phyloP scores from a whole-genome alignment of 2,113 vertebrate genomes.

The Elachura formosa region DNA sequence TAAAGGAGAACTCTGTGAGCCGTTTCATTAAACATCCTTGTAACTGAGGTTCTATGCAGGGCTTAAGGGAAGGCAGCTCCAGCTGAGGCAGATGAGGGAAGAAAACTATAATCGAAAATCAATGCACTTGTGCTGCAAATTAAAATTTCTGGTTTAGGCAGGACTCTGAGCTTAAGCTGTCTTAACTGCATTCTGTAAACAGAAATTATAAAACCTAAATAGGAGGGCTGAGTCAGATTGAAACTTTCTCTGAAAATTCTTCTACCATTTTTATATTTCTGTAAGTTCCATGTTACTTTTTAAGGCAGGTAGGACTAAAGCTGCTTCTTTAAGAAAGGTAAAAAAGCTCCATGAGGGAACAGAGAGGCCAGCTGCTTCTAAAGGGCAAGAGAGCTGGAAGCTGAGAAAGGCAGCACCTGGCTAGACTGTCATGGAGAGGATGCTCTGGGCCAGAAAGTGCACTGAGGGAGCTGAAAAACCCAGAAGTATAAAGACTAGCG shows the following conservation, averaged over 20 bases:
- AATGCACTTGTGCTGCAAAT: conserved; percentile 18
- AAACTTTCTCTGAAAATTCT: not conserved
- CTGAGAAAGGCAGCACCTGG: not conserved
- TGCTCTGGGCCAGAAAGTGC: not conserved
- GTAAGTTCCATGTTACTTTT: not conserved
- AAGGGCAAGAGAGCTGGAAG: not conserved
- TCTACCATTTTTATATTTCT: not conserved
- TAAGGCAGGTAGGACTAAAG: not conserved
- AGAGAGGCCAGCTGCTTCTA: not conserved
- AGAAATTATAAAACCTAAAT: conserved; percentile 56
- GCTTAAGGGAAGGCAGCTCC: conserved; percentile 33
- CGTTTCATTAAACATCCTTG: not conserved
- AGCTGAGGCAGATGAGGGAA: not conserved
- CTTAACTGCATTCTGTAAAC: conserved; percentile 45
- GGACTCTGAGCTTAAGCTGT: conserved; percentile 20
- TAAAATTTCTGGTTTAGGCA: conserved; percentile 33
- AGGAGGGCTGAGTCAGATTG: conserved; percentile 1
- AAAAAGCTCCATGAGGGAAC: not conserved
- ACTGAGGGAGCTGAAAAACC: not conserved
- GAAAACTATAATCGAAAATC: conserved; percentile 33
- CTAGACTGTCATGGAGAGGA: not conserved
- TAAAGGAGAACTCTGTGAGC: not conserved
- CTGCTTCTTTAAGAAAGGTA: not conserved
- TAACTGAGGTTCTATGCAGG: not conserved
- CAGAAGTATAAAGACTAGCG: not conserved